Conservation (phyloP, 2,888 invertebrate genomes). For the Neria commutata region DNA sequence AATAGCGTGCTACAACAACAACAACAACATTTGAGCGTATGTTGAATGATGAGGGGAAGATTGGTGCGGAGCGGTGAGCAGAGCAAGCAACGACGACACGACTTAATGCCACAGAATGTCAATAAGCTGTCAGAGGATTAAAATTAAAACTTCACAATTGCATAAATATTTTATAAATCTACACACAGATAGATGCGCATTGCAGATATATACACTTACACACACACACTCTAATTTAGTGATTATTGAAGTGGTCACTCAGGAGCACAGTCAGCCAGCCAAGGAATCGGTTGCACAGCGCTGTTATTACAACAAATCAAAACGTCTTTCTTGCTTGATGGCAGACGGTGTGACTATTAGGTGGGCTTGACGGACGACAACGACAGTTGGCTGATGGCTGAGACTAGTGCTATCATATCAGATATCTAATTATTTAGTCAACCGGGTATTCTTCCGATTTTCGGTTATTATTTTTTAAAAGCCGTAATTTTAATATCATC, state of each 20-base stretch:
- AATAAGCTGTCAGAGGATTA: constrained; percentile 33
- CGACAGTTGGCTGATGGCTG: background rate
- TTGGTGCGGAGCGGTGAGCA: background rate
- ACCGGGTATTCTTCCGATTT: no score
- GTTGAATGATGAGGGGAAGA: background rate
- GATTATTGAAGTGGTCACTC: background rate
- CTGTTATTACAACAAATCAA: constrained; percentile 4
- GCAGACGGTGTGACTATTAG: background rate
- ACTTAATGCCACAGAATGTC: constrained; percentile 31
- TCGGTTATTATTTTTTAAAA: no score
- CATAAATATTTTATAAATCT: constrained; percentile 16
- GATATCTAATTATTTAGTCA: no score
- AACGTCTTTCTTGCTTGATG: background rate
- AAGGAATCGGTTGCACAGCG: background rate
- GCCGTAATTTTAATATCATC: no score
- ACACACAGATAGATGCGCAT: background rate
- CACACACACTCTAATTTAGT: no score
- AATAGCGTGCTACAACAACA: background rate
- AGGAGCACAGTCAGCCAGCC: no score
- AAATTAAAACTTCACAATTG: constrained; percentile 31
- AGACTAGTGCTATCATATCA: no score
- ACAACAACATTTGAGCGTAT: background rate
- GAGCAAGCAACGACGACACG: constrained; percentile 9
- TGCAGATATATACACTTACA: background rate
- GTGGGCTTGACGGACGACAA: background rate